Evolutionary conservation across 2,888 invertebrate species (phyloP), one percentile per base, ranked within the genome.

Genomic region (Eumerus sabulonum): DNA sequence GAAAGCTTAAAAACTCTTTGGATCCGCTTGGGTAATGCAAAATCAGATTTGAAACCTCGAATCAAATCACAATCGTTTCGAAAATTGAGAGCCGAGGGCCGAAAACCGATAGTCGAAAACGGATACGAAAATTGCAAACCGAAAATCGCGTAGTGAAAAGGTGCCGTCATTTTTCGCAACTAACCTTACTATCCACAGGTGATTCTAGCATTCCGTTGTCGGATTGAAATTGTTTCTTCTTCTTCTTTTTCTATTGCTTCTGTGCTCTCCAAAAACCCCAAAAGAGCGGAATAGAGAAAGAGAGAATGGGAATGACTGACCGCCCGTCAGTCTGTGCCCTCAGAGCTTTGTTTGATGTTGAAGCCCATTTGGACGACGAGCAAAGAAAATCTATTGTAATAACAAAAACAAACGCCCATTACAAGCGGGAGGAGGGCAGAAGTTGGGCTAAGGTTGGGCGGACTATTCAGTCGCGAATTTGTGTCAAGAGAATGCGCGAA

Each of bases 401-500:
- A n/a, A 18, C 42, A 42, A 42, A 40, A 53, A 76, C 2, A 27
- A 27, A 2, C 2, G 27, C 2, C 27, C 72, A 77, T 73, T 77
- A 73, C 67, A 64, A 62, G 66, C 27, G 27, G 27, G 7, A 4
- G 73, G 71, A 62, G 66, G n/a, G n/a, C n/a, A n/a, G n/a, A n/a
- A n/a, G n/a, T n/a, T n/a, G n/a, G n/a, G n/a, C n/a, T n/a, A n/a
- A n/a, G n/a, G n/a, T n/a, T n/a, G n/a, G n/a, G n/a, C 60, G 35
- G 36, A 18, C 18, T 36, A 50, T 45, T 38, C 18, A 45, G 44
- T 67, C 40, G 36, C 40, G 62, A 56, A 68, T 77, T 73, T 57
- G 67, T 77, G 77, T 77, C 77, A 77, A 77, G 73, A 77, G 77
- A 77, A 72, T 72, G 57, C 57, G 77, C 67, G 57, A 68, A 77